phyloP scores from a whole-genome alignment of 2,888 invertebrate genomes.

The Amblyteles armatorius region DNA sequence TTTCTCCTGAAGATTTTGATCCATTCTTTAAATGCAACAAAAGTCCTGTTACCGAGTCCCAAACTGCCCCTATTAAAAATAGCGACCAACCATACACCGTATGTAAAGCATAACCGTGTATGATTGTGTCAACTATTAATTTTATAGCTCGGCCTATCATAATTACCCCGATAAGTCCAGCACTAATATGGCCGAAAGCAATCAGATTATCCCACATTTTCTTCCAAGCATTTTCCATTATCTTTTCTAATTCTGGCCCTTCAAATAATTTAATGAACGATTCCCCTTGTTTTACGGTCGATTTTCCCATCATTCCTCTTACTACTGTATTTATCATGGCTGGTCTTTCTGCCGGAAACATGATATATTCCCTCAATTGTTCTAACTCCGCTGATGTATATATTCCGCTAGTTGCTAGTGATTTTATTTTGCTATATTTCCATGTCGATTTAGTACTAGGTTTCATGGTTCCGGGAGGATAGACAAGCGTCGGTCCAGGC shows the following conservation, averaged over 20 bases:
- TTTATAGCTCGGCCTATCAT: constrained; percentile 38
- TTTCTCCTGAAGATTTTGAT: neutral
- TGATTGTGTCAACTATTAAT: constrained; percentile 30
- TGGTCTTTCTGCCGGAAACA: neutral
- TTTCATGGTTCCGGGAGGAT: neutral
- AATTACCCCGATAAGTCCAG: constrained; percentile 41
- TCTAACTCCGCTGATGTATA: neutral
- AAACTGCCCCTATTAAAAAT: constrained; percentile 23
- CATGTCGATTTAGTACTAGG: neutral
- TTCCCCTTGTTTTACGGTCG: neutral
- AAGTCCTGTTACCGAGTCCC: neutral
- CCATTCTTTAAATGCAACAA: neutral
- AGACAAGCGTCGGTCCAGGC: neutral
- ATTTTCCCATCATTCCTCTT: neutral
- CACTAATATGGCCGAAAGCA: constrained; percentile 41
- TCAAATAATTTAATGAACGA: constrained; percentile 27
- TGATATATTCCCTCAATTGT: neutral
- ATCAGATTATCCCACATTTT: constrained; percentile 41
- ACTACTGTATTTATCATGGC: neutral
- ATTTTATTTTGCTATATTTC: neutral
- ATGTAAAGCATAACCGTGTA: constrained; percentile 46
- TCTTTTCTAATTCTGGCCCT: constrained; percentile 28
- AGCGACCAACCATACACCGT: constrained; percentile 50
- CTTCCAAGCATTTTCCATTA: constrained; percentile 38
- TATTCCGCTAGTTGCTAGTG: neutral